phyloP scores from a whole-genome alignment of 2,888 invertebrate genomes.

The Nomada fabriciana region DNA sequence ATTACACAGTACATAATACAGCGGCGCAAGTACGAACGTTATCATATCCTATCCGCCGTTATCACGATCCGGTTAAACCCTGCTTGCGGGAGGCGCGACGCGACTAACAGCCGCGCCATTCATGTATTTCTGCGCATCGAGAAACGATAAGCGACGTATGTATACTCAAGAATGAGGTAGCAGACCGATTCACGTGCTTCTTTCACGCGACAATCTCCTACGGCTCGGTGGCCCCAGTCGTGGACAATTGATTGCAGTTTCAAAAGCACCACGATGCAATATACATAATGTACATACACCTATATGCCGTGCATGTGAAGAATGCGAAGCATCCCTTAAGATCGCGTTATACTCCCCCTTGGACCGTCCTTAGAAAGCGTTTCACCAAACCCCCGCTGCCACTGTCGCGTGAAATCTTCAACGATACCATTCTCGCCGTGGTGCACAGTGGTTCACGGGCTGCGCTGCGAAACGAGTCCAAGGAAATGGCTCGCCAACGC shows the following conservation, averaged over 20 bases:
- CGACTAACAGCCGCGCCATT: not conserved
- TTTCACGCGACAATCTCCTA: conserved; percentile 5
- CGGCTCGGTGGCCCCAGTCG: not conserved
- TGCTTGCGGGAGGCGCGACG: conserved; percentile 20
- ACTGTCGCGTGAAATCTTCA: conserved; percentile 57
- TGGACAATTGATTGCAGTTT: conserved; percentile 41
- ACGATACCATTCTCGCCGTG: conserved; percentile 54
- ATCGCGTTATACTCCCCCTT: not conserved
- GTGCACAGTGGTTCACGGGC: conserved; percentile 28
- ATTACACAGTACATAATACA: not conserved
- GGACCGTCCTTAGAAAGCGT: conserved; percentile 45
- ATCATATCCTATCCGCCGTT: conserved; percentile 8
- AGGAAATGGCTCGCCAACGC: conserved; percentile 57
- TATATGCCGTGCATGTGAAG: not conserved
- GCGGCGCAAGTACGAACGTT: conserved; percentile 5
- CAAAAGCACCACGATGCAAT: conserved; percentile 10
- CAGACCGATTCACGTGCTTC: conserved; percentile 10
- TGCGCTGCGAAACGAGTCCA: conserved; percentile 55
- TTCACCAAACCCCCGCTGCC: conserved; percentile 12
- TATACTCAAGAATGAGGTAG: not conserved
- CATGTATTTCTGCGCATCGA: not conserved
- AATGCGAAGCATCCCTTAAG: not conserved
- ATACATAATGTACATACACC: not conserved
- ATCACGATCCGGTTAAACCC: not conserved
- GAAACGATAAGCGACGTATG: conserved; percentile 32